Conservation (phyloP, 2,888 invertebrate species). For the Megamerina dolium region DNA sequence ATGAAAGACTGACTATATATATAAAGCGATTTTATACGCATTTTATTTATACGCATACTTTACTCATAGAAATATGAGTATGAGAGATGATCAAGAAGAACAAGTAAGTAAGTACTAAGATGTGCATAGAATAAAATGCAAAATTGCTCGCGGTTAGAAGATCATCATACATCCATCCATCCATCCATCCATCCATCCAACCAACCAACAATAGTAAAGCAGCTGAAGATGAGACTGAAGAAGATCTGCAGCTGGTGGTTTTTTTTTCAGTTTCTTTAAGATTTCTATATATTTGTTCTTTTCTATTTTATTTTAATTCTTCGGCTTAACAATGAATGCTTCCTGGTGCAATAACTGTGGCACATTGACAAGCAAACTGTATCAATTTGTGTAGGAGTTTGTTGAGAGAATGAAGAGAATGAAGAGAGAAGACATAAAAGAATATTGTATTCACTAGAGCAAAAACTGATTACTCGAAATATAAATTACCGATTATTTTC, state of each 20-base stretch:
- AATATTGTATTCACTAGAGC: too few species aligned
- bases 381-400: background rate
- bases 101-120: background rate
- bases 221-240: too few species aligned
- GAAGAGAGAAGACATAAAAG: too few species aligned
- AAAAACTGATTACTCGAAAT: too few species aligned
- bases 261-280: too few species aligned
- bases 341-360: slow-evolving; percentile 21
- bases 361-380: slow-evolving; percentile 9
- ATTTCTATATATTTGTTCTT: too few species aligned
- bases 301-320: too few species aligned
- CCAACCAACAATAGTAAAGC: background rate
- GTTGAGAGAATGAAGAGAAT: too few species aligned
- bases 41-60: background rate
- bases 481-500: too few species aligned
- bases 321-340: too few species aligned
- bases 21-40: slow-evolving; percentile 8
- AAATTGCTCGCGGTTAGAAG: slow-evolving; percentile 8
- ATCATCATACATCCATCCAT: background rate
- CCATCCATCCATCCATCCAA: background rate
- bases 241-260: too few species aligned
- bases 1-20: background rate
- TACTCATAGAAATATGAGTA: too few species aligned
- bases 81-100: slow-evolving; percentile 1
- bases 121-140: background rate